Evolutionary conservation across 1,140 invertebrate genomes (phyloP), one percentile per base, ranked within the genome.

Genomic region (Apis cerana): DNA sequence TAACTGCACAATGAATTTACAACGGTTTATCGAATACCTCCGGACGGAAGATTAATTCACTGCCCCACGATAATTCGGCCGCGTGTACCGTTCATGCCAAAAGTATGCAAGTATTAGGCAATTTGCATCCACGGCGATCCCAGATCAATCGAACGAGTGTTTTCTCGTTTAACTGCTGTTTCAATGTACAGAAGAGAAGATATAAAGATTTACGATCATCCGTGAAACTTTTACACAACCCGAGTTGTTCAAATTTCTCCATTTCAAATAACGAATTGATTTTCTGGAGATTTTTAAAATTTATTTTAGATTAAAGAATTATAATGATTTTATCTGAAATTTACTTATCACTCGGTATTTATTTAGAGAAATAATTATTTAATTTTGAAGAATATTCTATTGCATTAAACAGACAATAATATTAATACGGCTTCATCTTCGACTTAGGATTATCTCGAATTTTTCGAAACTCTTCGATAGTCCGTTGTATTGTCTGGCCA

Each of bases 1-100:
- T 75, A 80, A 80, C 78, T 75, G 70, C 70, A 43, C 52, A 68
- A 75, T 75, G 71, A 82, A 82, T 82, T 82, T 75, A 77, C 81
- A 68, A 43, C 67, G 75, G 75, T 70, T 69, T 82, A 78, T 78
- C 75, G 81, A 70, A 78, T 52, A 71, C 72, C 50, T 23, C 23
- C 23, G 52, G 19, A 19, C 21, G 59, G 33, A 64, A 72, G 69
- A 82, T 82, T 67, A 76, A 82, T 82, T 82, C 43, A 43, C 72
- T 68, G 62, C 33, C 11, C 12, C n/a, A 48, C 56, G 80, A 76
- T 76, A 76, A 82, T 82, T 82, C 72, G 72, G n/a, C 58, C 27
- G n/a, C 75, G 54, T n/a, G 80, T 75, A 77, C 75, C 21, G 75
- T 19, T 52, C 48, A 33, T n/a, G 72, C 13, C 68, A 76, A 83